These are phyloP conservation scores for Meandrusa payeni DNA, from an alignment of 2,888 invertebrate genomes.

Conservation along the genomic window DNA sequence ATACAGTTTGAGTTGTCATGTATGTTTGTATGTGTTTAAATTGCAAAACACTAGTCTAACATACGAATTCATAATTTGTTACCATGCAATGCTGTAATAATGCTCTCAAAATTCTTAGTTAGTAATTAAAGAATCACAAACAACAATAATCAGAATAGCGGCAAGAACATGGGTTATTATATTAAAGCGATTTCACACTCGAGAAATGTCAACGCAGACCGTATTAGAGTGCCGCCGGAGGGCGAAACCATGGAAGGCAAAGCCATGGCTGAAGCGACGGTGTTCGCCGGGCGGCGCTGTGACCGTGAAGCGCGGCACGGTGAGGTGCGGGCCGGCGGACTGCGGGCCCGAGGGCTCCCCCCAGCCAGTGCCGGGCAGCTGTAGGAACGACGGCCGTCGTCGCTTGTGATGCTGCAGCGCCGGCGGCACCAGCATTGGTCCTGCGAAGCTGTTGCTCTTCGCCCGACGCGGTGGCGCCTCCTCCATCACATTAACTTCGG, in stretches of 20 bases:
- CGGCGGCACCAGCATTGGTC: conserved; percentile 55
- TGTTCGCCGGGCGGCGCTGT: conserved; percentile 77
- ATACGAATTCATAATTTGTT: too few relatives aligned
- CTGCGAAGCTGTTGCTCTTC: conserved; percentile 72
- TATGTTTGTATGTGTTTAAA: neutral
- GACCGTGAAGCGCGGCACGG: conserved; percentile 76
- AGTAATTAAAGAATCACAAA: conserved; percentile 10
- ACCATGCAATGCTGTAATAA: too few relatives aligned
- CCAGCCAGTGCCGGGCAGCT: conserved; percentile 75
- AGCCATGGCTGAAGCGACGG: conserved; percentile 73
- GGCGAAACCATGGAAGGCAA: conserved; percentile 83
- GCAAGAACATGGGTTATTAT: neutral
- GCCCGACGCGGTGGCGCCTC: conserved; percentile 54
- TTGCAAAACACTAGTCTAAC: neutral
- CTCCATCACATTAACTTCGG: conserved; percentile 47
- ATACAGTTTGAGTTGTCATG: neutral
- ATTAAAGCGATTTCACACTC: conserved; percentile 51
- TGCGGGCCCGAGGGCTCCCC: conserved; percentile 55
- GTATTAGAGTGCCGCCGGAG: conserved; percentile 84
- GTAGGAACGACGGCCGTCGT: conserved; percentile 82
- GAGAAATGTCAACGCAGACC: conserved; percentile 79
- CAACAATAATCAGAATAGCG: neutral
- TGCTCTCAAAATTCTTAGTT: neutral
- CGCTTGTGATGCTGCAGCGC: conserved; percentile 46
- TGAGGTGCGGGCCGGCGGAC: conserved; percentile 74